phyloP scores from a whole-genome alignment of 2,888 invertebrate species.

The Phymatocera aterrima region DNA sequence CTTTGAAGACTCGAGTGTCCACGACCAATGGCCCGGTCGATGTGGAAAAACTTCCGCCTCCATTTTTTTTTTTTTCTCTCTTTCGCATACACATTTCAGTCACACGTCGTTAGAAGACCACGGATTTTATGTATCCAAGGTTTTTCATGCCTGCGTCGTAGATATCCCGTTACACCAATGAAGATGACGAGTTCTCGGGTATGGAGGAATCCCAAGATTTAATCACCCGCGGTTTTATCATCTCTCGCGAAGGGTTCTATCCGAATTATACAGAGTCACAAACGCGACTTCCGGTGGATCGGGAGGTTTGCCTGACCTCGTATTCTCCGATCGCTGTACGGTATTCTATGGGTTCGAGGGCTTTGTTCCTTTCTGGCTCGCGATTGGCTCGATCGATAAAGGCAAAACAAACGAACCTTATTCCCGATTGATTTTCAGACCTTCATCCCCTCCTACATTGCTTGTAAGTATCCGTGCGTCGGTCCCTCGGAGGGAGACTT shows the following conservation, averaged over 20 bases:
- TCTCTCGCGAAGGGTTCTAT: no score
- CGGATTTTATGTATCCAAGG: neutral
- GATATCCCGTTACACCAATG: neutral
- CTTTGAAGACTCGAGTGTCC: neutral
- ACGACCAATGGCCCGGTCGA: neutral
- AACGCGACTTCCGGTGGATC: conserved; percentile 9
- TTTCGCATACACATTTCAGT: neutral
- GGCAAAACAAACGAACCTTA: conserved; percentile 33
- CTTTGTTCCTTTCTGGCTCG: neutral
- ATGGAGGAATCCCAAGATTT: neutral
- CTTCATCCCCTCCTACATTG: neutral
- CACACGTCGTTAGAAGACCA: conserved; percentile 14
- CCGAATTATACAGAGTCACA: no score
- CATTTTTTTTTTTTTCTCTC: neutral
- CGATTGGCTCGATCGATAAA: conserved; percentile 7
- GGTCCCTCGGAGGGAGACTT: neutral
- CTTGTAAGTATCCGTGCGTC: neutral
- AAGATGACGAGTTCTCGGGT: neutral
- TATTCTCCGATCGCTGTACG: neutral
- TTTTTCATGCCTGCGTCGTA: neutral
- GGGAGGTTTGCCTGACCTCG: neutral
- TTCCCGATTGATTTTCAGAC: conserved; percentile 34
- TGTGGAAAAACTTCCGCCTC: neutral
- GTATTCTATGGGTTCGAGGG: neutral
- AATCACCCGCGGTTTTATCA: neutral